A percentile compares a stretch with the other conserved stretches of the same genome.
Conservation (phyloP, 2,113 vertebrate genomes). For the Indicator maculatus region DNA sequence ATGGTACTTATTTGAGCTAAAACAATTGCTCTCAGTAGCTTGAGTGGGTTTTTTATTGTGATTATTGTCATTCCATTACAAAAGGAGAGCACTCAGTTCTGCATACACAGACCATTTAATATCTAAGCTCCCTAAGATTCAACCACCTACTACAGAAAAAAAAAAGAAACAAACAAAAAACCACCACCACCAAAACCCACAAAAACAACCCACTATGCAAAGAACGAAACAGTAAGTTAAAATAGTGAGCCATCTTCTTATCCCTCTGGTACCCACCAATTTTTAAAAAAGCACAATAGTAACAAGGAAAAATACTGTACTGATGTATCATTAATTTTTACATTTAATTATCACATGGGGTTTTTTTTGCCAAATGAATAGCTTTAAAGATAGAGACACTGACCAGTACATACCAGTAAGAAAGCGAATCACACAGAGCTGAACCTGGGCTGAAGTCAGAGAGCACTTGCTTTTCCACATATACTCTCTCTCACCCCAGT, state of each 20-base stretch:
- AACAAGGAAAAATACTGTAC: not conserved
- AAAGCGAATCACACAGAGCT: not conserved
- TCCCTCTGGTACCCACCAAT: not conserved
- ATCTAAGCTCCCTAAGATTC: no score
- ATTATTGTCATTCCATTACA: not conserved
- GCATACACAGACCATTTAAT: not conserved
- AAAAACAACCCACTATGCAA: not conserved
- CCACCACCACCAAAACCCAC: no score
- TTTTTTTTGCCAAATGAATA: not conserved
- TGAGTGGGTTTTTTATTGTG: constrained; percentile 13
- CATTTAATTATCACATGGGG: not conserved
- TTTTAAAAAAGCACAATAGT: not conserved
- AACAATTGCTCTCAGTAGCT: constrained; percentile 32
- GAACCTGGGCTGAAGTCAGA: not conserved
- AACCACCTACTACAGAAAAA: not conserved
- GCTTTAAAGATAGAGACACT: not conserved
- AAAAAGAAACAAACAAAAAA: not conserved
- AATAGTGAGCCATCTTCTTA: not conserved
- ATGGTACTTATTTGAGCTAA: constrained; percentile 45
- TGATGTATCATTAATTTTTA: not conserved
- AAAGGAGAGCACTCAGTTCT: not conserved
- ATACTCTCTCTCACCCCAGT: not conserved
- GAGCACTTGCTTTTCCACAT: not conserved
- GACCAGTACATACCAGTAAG: not conserved
- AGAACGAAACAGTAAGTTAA: not conserved